phyloP scores from a whole-genome alignment of 2,797 vertebrate genomes.

The Gymnoscopelus braueri region DNA sequence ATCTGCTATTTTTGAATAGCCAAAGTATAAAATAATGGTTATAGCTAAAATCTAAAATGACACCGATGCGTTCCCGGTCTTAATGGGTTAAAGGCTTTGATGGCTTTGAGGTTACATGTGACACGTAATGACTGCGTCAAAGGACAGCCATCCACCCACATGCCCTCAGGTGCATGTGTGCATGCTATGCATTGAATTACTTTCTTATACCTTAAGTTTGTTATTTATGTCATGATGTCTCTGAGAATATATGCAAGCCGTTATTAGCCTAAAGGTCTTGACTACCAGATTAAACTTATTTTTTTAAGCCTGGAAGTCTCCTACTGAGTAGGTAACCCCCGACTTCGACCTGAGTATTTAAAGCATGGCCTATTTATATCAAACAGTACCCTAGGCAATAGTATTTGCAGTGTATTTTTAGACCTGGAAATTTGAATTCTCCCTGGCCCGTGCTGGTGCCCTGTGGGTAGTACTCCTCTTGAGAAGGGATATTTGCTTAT shows the following conservation, averaged over 20 bases:
- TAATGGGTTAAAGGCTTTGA: conserved; percentile 8
- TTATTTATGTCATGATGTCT: conserved; percentile 5
- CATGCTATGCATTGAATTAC: conserved; percentile 33
- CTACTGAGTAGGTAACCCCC: conserved; percentile 29
- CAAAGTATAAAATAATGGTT: no score
- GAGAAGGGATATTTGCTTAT: conserved; percentile 37
- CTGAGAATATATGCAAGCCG: conserved; percentile 8
- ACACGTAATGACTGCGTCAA: conserved; percentile 26
- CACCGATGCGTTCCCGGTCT: no score
- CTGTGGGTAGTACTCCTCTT: conserved; percentile 17
- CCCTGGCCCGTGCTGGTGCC: conserved; percentile 2
- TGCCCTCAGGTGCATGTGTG: conserved; percentile 16
- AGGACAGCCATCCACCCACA: conserved; percentile 8
- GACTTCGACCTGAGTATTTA: conserved; percentile 17
- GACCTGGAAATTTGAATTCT: conserved; percentile 30
- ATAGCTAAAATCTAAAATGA: no score
- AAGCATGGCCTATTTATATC: conserved; percentile 32
- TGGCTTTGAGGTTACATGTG: conserved; percentile 13
- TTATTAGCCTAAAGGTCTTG: conserved; percentile 12
- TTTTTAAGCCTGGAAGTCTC: conserved; percentile 14
- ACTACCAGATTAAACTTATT: neutral
- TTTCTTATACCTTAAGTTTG: conserved; percentile 15
- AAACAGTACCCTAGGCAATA: conserved; percentile 8
- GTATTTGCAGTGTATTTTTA: conserved; percentile 16
- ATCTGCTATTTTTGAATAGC: no score